Percentiles rank a stretch among this genome's conserved stretches.
These are phyloP conservation scores for Eonycteris spelaea DNA, from an alignment of 2,113 vertebrate genomes.

Conservation along the genomic window DNA sequence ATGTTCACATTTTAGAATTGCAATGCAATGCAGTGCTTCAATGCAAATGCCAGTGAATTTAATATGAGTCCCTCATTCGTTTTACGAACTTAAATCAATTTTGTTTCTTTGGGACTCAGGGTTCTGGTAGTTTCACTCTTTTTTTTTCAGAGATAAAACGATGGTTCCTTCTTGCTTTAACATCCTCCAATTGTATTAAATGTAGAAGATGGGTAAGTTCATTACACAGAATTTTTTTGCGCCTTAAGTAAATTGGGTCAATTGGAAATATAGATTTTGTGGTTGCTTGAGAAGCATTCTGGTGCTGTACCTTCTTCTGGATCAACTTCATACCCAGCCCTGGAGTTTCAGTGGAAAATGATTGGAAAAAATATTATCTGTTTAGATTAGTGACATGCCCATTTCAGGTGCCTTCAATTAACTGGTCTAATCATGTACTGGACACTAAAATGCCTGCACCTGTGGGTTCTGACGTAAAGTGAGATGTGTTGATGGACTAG, in stretches of 20 bases:
- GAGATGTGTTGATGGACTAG: not conserved
- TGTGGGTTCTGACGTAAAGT: not conserved
- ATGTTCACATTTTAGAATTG: not conserved
- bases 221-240: not conserved
- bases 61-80: not conserved
- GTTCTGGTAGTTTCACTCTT: not conserved
- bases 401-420: not conserved
- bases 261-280: not conserved
- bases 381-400: not conserved
- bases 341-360: not conserved
- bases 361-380: not conserved
- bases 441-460: not conserved
- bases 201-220: not conserved
- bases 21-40: not conserved
- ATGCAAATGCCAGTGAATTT: not conserved
- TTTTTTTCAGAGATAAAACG: not conserved
- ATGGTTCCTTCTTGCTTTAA: not conserved
- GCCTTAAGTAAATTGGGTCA: not conserved
- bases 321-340: not conserved
- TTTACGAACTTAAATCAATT: not conserved
- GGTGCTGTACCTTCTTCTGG: not conserved
- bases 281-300: not conserved
- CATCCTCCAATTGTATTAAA: not conserved
- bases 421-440: not conserved
- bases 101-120: not conserved